phyloP scores from a whole-genome alignment of 1,140 invertebrate species.

The Ips typographus region DNA sequence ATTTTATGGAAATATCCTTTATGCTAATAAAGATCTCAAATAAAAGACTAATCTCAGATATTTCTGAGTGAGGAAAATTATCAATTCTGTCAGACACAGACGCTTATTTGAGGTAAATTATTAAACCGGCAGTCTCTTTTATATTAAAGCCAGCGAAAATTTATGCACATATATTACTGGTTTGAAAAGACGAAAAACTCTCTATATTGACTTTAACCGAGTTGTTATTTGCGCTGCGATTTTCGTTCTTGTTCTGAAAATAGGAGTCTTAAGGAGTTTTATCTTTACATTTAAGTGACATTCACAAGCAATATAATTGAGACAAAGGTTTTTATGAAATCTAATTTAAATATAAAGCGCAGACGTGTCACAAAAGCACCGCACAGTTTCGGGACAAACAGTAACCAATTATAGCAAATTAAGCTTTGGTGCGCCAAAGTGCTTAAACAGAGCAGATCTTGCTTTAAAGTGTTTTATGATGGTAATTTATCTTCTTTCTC shows the following conservation, averaged over 20 bases:
- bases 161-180: slow-evolving; percentile 20
- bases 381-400: slow-evolving; percentile 12
- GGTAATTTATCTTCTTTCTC: slow-evolving; percentile 4
- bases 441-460: slow-evolving; percentile 12
- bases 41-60: slow-evolving; percentile 13
- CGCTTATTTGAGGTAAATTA: slow-evolving; percentile 20
- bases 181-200: slow-evolving; percentile 7
- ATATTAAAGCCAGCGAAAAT: slow-evolving; percentile 11
- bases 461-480: slow-evolving; percentile 4
- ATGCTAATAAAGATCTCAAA: slow-evolving; percentile 14
- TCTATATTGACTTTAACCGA: slow-evolving; percentile 4
- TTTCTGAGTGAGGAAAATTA: slow-evolving; percentile 12
- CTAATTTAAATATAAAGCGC: slow-evolving; percentile 24
- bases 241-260: background rate
- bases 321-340: slow-evolving; percentile 17
- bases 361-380: slow-evolving; percentile 13
- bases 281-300: slow-evolving; percentile 17
- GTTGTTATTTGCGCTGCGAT: background rate
- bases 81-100: slow-evolving; percentile 21
- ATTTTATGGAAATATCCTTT: slow-evolving; percentile 4
- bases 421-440: slow-evolving; percentile 15
- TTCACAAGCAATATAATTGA: slow-evolving; percentile 17
- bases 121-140: slow-evolving; percentile 12
- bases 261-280: background rate
- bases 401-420: slow-evolving; percentile 23